Evolutionary conservation across 2,797 vertebrate genomes (phyloP).

Genomic region (Mus caroli): DNA sequence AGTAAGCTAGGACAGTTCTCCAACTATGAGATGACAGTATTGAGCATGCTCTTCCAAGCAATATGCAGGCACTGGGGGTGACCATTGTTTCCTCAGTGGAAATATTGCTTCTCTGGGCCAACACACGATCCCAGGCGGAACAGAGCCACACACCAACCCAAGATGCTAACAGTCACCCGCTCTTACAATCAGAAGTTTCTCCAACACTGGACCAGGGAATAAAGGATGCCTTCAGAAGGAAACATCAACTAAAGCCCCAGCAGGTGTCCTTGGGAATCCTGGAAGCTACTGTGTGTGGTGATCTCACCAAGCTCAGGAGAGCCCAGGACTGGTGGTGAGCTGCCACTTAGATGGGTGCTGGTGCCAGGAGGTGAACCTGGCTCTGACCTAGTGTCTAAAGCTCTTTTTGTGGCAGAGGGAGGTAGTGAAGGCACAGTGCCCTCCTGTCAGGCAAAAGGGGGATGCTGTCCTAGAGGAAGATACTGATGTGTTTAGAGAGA

Average conservation of each 20-base stretch:
- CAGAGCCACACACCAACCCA: background rate
- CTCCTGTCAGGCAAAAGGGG: slow-evolving; percentile 22
- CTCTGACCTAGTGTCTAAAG: background rate
- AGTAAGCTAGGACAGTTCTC: background rate
- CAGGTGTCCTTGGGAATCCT: background rate
- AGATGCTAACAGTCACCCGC: background rate
- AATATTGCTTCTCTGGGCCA: slow-evolving; percentile 14
- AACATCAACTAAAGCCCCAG: background rate
- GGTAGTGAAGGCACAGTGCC: background rate
- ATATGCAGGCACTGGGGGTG: background rate
- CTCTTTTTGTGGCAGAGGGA: background rate
- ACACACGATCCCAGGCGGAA: background rate
- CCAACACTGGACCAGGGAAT: background rate
- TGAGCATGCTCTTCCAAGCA: slow-evolving; percentile 31
- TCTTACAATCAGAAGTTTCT: background rate
- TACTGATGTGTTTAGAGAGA: background rate
- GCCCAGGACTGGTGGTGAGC: background rate
- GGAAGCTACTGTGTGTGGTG: background rate
- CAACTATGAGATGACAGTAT: slow-evolving; percentile 51
- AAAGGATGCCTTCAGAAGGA: background rate
- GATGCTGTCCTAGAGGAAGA: background rate
- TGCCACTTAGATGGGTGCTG: background rate
- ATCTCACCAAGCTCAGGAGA: background rate
- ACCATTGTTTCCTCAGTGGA: background rate
- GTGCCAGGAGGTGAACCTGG: background rate